These are phyloP conservation scores for Limenitis camilla DNA, from an alignment of 2,888 invertebrate genomes.

Conservation along the genomic window DNA sequence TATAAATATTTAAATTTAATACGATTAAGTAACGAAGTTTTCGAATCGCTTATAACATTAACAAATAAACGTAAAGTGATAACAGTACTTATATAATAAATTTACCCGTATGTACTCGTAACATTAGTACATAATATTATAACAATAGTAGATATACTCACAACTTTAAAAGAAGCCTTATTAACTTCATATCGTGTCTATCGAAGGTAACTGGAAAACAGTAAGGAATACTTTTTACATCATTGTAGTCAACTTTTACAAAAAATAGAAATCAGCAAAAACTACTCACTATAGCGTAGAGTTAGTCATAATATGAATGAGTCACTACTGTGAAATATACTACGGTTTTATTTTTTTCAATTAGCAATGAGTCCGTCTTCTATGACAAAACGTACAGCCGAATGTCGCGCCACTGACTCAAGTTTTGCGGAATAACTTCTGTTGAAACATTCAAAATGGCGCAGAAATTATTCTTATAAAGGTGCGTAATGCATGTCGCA, in stretches of 20 bases:
- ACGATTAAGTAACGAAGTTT: background rate
- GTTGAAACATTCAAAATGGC: constrained; percentile 41
- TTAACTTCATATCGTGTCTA: constrained; percentile 10
- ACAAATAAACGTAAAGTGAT: no score
- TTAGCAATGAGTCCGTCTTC: constrained; percentile 22
- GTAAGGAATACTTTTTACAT: background rate
- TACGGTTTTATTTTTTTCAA: constrained; percentile 14
- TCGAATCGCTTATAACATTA: no score
- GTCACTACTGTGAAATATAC: constrained; percentile 36
- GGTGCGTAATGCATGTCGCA: background rate
- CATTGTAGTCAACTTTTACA: background rate
- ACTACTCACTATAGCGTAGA: constrained; percentile 18
- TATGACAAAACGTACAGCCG: constrained; percentile 46
- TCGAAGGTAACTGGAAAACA: constrained; percentile 1
- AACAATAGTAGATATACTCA: constrained; percentile 14
- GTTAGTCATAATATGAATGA: constrained; percentile 40
- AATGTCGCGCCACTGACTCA: constrained; percentile 56
- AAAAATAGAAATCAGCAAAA: constrained; percentile 8
- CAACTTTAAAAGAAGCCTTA: constrained; percentile 14
- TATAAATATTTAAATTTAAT: background rate
- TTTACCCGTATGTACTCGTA: no score
- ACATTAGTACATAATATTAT: background rate
- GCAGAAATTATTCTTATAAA: constrained; percentile 24
- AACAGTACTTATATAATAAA: no score
- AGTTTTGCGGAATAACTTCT: constrained; percentile 28